Evolutionary conservation across 2,113 vertebrate genomes (phyloP).

Genomic region (Thinocorus orbignyianus): DNA sequence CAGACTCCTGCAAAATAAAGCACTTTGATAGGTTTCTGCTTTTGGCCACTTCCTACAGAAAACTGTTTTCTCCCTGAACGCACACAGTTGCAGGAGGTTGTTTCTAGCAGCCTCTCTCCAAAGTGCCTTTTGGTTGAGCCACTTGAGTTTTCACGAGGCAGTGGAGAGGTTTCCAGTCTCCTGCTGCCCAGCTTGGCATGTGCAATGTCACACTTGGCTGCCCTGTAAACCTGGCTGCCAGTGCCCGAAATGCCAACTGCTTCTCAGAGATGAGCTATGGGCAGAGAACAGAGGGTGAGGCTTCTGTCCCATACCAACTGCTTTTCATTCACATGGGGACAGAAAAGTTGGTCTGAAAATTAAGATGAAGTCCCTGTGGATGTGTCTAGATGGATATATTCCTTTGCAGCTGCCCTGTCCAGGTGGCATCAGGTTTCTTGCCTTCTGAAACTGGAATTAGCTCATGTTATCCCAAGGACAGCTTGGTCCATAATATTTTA

Average conservation of each 20-base stretch:
- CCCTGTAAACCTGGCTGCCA: not conserved
- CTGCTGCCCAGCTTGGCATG: not conserved
- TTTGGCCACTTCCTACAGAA: not conserved
- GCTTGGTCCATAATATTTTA: not conserved
- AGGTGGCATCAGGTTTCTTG: not conserved
- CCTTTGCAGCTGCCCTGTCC: not conserved
- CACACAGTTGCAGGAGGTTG: not conserved
- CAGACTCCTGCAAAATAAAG: accelerated
- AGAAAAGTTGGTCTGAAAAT: not conserved
- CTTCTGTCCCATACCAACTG: not conserved
- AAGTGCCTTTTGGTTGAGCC: not conserved
- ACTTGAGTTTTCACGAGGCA: not conserved
- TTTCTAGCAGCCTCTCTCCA: not conserved
- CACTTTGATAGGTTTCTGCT: not conserved
- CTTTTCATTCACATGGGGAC: not conserved
- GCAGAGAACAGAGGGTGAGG: not conserved
- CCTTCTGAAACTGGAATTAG: not conserved
- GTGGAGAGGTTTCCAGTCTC: not conserved
- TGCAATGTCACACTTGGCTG: not conserved
- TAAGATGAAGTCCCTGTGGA: not conserved
- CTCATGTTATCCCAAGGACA: not conserved
- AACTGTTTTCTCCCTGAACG: not conserved
- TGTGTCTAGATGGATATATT: not conserved
- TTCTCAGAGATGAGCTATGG: not conserved
- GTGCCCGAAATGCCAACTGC: accelerated